A percentile compares a stretch with the other conserved stretches of the same genome.
Evolutionary conservation across 1,140 invertebrate genomes (phyloP).

Genomic region (Drosophila arizonae): DNA sequence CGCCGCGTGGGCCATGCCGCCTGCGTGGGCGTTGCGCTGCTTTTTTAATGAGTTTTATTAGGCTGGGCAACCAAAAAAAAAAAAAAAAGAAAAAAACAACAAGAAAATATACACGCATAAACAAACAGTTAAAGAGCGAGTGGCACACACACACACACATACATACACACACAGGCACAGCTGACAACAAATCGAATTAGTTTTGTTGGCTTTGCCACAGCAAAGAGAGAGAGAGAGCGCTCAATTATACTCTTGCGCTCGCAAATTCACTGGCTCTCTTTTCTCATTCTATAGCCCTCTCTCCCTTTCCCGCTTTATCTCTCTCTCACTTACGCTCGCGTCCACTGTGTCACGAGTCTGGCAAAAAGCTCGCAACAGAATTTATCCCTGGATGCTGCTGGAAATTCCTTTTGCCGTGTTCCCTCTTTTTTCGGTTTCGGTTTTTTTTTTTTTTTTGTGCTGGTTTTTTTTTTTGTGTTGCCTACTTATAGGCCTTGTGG

Average conservation of each 20-base stretch:
- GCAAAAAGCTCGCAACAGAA: constrained; percentile 69
- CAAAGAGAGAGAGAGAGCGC: constrained; percentile 36
- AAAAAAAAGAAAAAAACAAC: constrained; percentile 14
- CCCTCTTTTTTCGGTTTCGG: constrained; percentile 6
- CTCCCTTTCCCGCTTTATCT: neutral
- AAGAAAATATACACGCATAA: constrained; percentile 65
- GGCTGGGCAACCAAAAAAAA: constrained; percentile 32
- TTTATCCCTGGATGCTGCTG: constrained; percentile 77
- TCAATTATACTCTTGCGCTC: constrained; percentile 2
- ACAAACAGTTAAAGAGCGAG: constrained; percentile 77
- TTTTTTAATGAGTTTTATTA: constrained; percentile 80
- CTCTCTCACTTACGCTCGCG: constrained; percentile 15
- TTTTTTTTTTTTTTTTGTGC: constrained; percentile 25
- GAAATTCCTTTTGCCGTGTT: constrained; percentile 45
- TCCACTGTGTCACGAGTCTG: constrained; percentile 34
- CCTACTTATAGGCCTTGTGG: constrained; percentile 58
- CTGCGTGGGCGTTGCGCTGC: constrained; percentile 33
- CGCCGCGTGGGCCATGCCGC: constrained; percentile 22
- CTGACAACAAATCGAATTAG: constrained; percentile 66
- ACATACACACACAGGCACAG: neutral
- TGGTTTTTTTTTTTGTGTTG: constrained; percentile 39
- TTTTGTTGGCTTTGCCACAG: constrained; percentile 47
- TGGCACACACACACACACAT: neutral
- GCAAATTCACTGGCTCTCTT: constrained; percentile 2
- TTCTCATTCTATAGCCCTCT: neutral